Conservation (phyloP, 2,888 invertebrate genomes). For the Drosophila stalkeri region DNA sequence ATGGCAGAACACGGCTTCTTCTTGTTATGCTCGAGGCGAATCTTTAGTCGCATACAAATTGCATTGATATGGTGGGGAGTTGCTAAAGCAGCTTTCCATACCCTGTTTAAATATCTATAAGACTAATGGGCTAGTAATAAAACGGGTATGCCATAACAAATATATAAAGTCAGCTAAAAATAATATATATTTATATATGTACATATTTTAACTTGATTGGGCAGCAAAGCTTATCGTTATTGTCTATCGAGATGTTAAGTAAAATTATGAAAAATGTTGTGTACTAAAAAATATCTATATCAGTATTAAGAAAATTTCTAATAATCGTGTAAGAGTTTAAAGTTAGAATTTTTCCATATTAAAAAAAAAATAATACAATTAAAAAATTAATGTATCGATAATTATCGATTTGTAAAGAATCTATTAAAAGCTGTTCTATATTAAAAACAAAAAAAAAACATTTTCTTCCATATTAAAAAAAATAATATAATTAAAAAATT, state of each 20-base stretch:
- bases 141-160: background rate
- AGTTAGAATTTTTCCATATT: no score
- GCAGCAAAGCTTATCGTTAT: background rate
- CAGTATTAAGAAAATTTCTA: no score
- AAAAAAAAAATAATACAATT: no score
- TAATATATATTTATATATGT: background rate
- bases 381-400: no score
- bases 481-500: no score
- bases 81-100: conserved; percentile 31
- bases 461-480: no score
- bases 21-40: conserved; percentile 35
- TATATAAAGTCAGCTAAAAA: background rate
- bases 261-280: no score
- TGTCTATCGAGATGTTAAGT: background rate
- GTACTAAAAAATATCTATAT: no score
- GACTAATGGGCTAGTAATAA: background rate
- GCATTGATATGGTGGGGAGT: conserved; percentile 40
- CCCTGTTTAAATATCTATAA: background rate
- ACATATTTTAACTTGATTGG: background rate
- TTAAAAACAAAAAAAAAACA: no score
- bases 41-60: conserved; percentile 50
- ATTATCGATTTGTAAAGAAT: no score
- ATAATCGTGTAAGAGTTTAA: no score
- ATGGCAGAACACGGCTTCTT: conserved; percentile 9
- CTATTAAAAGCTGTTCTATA: no score